Conservation (phyloP, 1,140 invertebrate species). For the Brachionus angularis region DNA sequence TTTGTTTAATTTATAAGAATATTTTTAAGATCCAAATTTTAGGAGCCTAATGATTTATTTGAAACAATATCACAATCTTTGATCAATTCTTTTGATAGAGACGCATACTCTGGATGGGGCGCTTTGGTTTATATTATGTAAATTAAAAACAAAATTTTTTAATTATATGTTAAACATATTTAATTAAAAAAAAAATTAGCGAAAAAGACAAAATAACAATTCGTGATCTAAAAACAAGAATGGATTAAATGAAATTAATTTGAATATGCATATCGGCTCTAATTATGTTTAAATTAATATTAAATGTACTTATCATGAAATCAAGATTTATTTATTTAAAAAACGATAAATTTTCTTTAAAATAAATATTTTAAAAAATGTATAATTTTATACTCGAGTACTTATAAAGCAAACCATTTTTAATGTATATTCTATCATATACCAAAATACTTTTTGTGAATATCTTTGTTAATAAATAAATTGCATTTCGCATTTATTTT, state of each 20-base stretch:
- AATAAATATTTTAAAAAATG: no score
- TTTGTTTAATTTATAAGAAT: conserved; percentile 44
- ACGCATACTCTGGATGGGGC: conserved; percentile 96
- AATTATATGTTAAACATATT: not conserved
- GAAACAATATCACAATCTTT: conserved; percentile 93
- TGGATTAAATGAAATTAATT: conserved; percentile 3
- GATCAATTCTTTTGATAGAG: conserved; percentile 90
- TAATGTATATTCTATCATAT: no score
- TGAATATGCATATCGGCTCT: conserved; percentile 28
- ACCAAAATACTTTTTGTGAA: no score
- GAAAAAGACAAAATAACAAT: conserved; percentile 44
- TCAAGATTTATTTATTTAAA: no score
- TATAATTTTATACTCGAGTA: no score
- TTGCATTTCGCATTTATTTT: no score
- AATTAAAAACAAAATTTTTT: conserved; percentile 50
- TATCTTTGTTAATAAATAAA: no score
- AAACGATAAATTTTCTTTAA: no score
- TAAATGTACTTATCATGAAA: no score
- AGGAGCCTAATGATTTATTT: conserved; percentile 83
- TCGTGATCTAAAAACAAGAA: conserved; percentile 16
- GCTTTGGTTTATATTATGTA: conserved; percentile 90
- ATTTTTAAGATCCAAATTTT: not conserved
- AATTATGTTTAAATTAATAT: not conserved
- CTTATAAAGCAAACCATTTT: no score
- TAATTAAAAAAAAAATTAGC: not conserved